Evolutionary conservation across 2,797 vertebrate species (phyloP).

Genomic region (Lophius americanus): DNA sequence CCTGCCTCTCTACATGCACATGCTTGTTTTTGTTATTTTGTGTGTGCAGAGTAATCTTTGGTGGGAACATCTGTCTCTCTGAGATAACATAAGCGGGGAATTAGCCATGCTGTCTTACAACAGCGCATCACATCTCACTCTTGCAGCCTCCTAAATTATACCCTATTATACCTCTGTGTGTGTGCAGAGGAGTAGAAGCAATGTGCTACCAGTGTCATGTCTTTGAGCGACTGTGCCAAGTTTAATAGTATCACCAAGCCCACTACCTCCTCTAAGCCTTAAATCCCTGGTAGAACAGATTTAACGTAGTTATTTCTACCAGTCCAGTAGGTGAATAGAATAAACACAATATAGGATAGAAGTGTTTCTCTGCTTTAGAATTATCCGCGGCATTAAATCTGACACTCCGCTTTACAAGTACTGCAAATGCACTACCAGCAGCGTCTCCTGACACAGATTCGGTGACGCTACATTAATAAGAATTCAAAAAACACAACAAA

Average conservation of each 20-base stretch:
- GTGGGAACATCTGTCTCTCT: constrained; percentile 76
- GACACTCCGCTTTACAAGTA: constrained; percentile 53
- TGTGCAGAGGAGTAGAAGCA: constrained; percentile 50
- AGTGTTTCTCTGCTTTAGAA: constrained; percentile 28
- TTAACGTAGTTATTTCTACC: constrained; percentile 37
- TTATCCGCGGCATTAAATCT: constrained; percentile 15
- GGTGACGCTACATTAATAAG: constrained; percentile 57
- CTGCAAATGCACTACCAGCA: constrained; percentile 42
- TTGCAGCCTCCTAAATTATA: constrained; percentile 73
- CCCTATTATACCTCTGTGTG: constrained; percentile 63
- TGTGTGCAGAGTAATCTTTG: constrained; percentile 66
- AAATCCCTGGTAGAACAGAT: constrained; percentile 55
- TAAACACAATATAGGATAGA: constrained; percentile 35
- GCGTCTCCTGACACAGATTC: constrained; percentile 34
- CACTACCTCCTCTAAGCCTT: constrained; percentile 60
- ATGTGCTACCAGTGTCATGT: constrained; percentile 63
- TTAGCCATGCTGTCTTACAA: constrained; percentile 77
- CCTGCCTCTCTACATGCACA: constrained; percentile 37
- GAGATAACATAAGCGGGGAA: constrained; percentile 78
- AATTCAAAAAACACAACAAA: constrained; percentile 45
- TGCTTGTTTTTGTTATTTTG: constrained; percentile 29
- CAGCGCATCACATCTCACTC: constrained; percentile 68
- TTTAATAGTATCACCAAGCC: constrained; percentile 66
- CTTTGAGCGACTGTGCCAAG: constrained; percentile 64
- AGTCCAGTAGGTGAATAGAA: constrained; percentile 25